Evolutionary conservation across 2,113 vertebrate genomes (phyloP).

Genomic region (Eupsittula cactorum): DNA sequence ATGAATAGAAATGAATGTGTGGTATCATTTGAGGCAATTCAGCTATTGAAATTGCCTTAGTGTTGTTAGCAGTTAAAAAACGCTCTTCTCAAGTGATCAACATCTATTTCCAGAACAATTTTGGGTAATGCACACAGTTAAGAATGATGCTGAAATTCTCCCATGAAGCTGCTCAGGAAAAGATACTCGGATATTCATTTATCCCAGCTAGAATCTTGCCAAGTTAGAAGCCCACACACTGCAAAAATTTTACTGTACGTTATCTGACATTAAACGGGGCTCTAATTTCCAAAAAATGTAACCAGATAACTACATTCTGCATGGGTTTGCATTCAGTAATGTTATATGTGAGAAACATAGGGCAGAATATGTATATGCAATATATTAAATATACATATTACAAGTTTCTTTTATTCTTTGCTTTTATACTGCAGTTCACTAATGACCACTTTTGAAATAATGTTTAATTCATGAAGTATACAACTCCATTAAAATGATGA

Average conservation of each 20-base stretch:
- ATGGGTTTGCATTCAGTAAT: neutral
- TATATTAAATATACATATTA: neutral
- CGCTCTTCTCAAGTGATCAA: slow-evolving; percentile 47
- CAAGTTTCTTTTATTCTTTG: neutral
- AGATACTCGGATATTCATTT: slow-evolving; percentile 41
- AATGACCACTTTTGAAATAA: neutral
- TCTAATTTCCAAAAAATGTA: slow-evolving; percentile 7
- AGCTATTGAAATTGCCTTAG: slow-evolving; percentile 50
- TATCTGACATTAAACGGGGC: neutral
- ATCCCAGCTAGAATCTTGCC: slow-evolving; percentile 1
- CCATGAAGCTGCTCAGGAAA: slow-evolving; percentile 9
- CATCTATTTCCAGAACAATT: slow-evolving; percentile 59
- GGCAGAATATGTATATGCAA: neutral
- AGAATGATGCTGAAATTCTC: slow-evolving; percentile 26
- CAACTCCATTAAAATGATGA: neutral
- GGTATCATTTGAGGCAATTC: slow-evolving; percentile 35
- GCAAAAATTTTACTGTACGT: slow-evolving; percentile 10
- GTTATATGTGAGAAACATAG: neutral
- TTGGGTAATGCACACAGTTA: slow-evolving; percentile 12
- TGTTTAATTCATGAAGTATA: neutral
- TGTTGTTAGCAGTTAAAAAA: slow-evolving; percentile 40
- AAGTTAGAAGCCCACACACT: neutral
- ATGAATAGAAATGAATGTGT: slow-evolving; percentile 15
- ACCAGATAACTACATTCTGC: neutral
- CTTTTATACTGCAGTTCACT: neutral